Evolutionary conservation across 2,888 invertebrate species (phyloP), one percentile per base, ranked within the genome.

Genomic region (Falcaria lacertinaria): DNA sequence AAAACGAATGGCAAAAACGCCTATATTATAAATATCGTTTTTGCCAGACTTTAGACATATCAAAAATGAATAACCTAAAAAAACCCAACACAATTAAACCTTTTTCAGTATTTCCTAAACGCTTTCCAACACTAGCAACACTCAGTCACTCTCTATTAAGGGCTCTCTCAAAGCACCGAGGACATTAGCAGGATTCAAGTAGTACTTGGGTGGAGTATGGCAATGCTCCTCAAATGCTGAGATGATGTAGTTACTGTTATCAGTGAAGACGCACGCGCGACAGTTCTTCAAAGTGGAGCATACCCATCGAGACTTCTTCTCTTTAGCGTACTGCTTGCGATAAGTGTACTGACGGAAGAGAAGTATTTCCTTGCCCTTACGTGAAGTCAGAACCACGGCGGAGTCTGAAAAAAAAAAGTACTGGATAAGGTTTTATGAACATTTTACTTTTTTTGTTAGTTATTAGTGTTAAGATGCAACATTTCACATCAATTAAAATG

Each of bases 211-310:
- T 0, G 88, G 88, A 15, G 72, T 63, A 45, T 89, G 89, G 6
- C 60, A 62, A 42, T 89, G 89, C 1, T 79, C 72, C 35, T 82
- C 79, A 36, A 56, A 74, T 0, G 68, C 66, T 1, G 83, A 74
- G 1, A 69, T 72, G 40, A 88, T 80, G 34, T 48, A 57, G 47
- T 86, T 83, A 15, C 68, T 60, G 5, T 41, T 47, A 34, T 81
- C 74, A 0, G 88, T 89, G 48, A 83, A 86, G 3, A 89, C 76
- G 42, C 64, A 71, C 0, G 73, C 87, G 2, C 72, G 70, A 52
- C 89, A 89, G 55, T 82, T 86, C 57, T 87, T 88, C 42, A 67
- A 45, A 0, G 80, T 88, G 8, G 89, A 87, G 43, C 89, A 89
- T 0, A 82, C 76, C 88, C 88, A 89, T 15, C 88, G 76, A 4